Evolutionary conservation across 2,113 vertebrate genomes (phyloP).

Genomic region (Turdus rufiventris): DNA sequence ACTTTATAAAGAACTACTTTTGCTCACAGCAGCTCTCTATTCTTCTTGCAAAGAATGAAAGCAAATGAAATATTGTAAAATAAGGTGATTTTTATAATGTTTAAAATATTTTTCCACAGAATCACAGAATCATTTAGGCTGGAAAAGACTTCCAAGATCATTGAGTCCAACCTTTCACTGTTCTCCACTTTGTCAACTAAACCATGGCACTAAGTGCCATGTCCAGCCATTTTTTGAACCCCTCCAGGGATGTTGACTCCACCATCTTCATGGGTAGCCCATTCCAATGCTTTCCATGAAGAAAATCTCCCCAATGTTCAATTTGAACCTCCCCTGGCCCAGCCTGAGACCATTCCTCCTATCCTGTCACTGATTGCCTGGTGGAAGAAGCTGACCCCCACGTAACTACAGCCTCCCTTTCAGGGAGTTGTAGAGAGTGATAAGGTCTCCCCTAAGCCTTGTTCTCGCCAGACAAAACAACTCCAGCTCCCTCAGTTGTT

Average conservation of each 20-base stretch:
- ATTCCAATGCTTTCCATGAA: neutral
- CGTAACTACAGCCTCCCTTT: neutral
- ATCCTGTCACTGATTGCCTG: neutral
- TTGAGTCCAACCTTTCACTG: accelerated
- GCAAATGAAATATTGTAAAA: neutral
- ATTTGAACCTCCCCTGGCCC: neutral
- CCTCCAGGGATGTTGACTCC: neutral
- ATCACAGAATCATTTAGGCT: neutral
- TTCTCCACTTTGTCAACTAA: neutral
- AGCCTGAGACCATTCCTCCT: neutral
- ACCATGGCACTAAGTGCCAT: neutral
- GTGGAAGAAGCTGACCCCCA: accelerated
- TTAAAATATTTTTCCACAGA: neutral
- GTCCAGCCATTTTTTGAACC: neutral
- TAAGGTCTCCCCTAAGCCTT: neutral
- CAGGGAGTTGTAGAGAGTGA: neutral
- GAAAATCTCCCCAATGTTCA: neutral
- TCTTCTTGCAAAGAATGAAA: neutral
- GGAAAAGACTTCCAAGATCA: neutral
- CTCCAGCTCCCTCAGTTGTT: neutral
- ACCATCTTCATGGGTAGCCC: neutral
- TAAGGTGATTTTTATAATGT: neutral
- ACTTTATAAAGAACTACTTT: neutral
- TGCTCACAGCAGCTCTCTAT: neutral
- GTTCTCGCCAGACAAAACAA: neutral